phyloP scores from a whole-genome alignment of 2,888 invertebrate species.

The Oligia fasciuncula region DNA sequence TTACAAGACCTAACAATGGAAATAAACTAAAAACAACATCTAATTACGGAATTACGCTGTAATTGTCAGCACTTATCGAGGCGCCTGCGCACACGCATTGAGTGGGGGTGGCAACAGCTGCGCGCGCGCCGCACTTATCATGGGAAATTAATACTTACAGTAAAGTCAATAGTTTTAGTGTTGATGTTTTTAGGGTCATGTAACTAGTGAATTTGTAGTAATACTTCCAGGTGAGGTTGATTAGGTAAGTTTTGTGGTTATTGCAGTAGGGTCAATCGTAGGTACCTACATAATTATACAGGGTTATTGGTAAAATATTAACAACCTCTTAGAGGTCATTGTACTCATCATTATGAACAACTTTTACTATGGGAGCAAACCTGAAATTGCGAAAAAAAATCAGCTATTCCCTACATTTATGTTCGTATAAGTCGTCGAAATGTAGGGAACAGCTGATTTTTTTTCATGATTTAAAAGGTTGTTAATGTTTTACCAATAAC shows the following conservation, averaged over 20 bases:
- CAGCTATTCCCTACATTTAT: no score
- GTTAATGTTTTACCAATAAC: no score
- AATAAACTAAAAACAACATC: constrained; percentile 36
- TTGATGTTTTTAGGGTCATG: constrained; percentile 18
- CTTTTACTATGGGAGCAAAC: no score
- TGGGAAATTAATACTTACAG: constrained; percentile 55
- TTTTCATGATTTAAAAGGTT: no score
- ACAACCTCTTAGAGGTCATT: no score
- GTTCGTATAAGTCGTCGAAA: no score
- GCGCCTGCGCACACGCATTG: constrained; percentile 60
- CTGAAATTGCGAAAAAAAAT: no score
- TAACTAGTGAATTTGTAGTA: neutral
- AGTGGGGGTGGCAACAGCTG: constrained; percentile 68
- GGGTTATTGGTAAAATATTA: no score
- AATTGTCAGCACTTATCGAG: constrained; percentile 75
- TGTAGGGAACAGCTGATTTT: no score
- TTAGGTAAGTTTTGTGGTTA: neutral
- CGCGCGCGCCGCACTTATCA: constrained; percentile 49
- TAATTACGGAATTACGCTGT: constrained; percentile 63
- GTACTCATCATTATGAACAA: no score
- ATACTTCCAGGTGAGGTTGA: neutral
- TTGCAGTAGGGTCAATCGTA: neutral
- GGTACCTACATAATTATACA: no score
- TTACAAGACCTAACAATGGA: constrained; percentile 21
- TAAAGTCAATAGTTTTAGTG: constrained; percentile 49